Conservation (phyloP, 2,797 vertebrate species). For the Ambastaia sidthimunki region DNA sequence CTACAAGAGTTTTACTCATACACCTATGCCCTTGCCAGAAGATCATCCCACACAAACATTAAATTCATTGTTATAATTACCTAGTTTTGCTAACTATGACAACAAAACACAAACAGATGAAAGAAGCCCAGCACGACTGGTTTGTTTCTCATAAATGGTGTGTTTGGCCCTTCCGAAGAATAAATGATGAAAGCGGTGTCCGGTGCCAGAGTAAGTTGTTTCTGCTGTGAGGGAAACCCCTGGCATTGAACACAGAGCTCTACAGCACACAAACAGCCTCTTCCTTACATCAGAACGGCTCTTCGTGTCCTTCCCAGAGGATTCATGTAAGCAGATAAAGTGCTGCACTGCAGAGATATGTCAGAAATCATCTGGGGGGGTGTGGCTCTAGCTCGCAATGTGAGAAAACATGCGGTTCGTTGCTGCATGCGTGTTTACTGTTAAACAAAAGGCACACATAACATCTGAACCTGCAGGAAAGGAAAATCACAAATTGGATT, state of each 20-base stretch:
- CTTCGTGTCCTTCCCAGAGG: slow-evolving; percentile 48
- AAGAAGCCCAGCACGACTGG: neutral
- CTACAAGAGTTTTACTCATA: slow-evolving; percentile 15
- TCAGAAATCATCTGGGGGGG: slow-evolving; percentile 25
- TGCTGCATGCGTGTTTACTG: neutral
- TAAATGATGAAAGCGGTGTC: slow-evolving; percentile 7
- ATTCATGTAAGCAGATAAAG: slow-evolving; percentile 31
- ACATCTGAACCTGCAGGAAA: neutral
- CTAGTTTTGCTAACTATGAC: slow-evolving; percentile 29
- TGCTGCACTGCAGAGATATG: slow-evolving; percentile 19
- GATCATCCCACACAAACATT: slow-evolving; percentile 1
- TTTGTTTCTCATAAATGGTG: slow-evolving; percentile 34
- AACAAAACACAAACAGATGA: slow-evolving; percentile 23
- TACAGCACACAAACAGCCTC: slow-evolving; percentile 70
- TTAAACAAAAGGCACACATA: neutral
- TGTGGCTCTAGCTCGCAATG: neutral
- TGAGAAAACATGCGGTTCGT: slow-evolving; percentile 9
- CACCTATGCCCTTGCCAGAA: neutral
- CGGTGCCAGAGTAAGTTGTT: slow-evolving; percentile 40
- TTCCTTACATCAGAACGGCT: slow-evolving; percentile 60
- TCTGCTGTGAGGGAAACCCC: slow-evolving; percentile 61
- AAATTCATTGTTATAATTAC: neutral
- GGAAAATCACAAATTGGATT: neutral
- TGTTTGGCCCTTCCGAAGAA: neutral
- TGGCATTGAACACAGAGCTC: slow-evolving; percentile 60